A percentile compares a stretch with the other conserved stretches of the same genome.
Evolutionary conservation across 2,113 vertebrate species (phyloP).

Genomic region (Eubucco bourcierii): DNA sequence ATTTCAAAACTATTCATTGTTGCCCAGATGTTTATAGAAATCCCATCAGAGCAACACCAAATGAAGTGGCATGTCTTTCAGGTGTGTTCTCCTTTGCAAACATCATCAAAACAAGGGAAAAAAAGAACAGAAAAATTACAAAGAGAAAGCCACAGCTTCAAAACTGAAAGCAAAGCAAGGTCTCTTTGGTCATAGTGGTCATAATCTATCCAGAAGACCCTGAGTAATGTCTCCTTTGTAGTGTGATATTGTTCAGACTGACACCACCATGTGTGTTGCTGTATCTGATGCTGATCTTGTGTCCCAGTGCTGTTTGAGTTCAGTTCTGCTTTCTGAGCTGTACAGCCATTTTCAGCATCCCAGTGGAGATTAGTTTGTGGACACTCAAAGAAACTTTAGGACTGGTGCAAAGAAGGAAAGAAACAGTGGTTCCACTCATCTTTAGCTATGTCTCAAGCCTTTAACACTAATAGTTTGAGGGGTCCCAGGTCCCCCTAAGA

Average conservation of each 20-base stretch:
- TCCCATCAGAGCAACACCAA: not conserved
- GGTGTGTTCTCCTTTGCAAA: not conserved
- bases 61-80: not conserved
- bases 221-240: not conserved
- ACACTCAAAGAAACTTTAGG: not conserved
- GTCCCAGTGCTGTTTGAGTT: not conserved
- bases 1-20: not conserved
- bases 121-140: not conserved
- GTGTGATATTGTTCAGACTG: no score
- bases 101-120: not conserved
- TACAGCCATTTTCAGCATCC: not conserved
- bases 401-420: not conserved
- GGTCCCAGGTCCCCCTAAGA: no score
- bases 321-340: not conserved
- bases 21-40: not conserved
- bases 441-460: not conserved
- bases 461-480: not conserved
- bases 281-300: not conserved
- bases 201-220: not conserved
- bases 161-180: not conserved
- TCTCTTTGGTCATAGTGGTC: not conserved
- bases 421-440: not conserved
- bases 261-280: fast-evolving
- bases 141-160: not conserved
- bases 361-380: not conserved